Percentiles rank a stretch among this genome's conserved stretches.
phyloP scores from a whole-genome alignment of 2,113 vertebrate species.

The Mola mola region DNA sequence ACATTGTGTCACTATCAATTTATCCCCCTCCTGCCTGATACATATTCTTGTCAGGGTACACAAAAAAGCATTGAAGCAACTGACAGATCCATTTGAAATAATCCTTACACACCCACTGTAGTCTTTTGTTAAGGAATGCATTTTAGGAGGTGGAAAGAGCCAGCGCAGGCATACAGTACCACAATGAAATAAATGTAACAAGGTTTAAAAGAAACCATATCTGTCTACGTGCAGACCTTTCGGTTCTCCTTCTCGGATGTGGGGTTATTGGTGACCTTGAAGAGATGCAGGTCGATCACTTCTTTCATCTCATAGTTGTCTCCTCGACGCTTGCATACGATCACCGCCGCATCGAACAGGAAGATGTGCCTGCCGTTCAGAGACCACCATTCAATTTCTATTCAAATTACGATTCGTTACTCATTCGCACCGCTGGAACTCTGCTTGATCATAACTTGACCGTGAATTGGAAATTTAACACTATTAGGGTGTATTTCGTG shows the following conservation, averaged over 20 bases:
- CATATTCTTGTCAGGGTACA: slow-evolving; percentile 12
- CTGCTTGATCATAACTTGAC: not conserved
- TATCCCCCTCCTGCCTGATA: not conserved
- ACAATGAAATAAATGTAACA: not conserved
- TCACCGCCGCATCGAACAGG: slow-evolving; percentile 93
- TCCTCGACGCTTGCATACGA: slow-evolving; percentile 93
- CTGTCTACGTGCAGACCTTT: slow-evolving; percentile 82
- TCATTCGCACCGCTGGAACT: too few relatives aligned
- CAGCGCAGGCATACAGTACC: too few relatives aligned
- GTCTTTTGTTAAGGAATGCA: too few relatives aligned
- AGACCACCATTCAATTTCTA: too few relatives aligned
- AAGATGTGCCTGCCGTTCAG: slow-evolving; percentile 90
- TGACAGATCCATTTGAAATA: too few relatives aligned
- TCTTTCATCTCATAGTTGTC: slow-evolving; percentile 99
- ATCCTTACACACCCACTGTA: too few relatives aligned
- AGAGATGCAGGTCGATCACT: slow-evolving; percentile 95
- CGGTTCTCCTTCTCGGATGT: slow-evolving; percentile 96
- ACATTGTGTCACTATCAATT: too few relatives aligned
- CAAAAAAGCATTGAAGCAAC: not conserved
- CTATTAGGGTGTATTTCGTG: not conserved
- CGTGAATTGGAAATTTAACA: not conserved
- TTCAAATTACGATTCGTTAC: too few relatives aligned
- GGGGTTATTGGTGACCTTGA: slow-evolving; percentile 96
- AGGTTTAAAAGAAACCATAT: too few relatives aligned
- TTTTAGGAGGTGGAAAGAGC: too few relatives aligned